phyloP scores from a whole-genome alignment of 2,113 vertebrate genomes.

The Columba livia region DNA sequence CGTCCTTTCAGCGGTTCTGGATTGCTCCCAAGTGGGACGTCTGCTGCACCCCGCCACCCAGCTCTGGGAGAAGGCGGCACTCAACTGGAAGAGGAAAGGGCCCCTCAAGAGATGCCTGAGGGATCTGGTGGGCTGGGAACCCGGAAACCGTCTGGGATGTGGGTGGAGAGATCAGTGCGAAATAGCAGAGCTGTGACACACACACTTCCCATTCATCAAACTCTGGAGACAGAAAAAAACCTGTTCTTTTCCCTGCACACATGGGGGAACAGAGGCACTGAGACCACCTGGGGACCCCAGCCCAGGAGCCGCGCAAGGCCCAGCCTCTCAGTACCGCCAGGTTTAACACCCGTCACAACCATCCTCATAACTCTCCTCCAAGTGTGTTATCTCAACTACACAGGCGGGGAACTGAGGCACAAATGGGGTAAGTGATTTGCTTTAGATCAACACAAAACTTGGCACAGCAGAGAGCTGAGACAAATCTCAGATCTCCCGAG shows the following conservation, averaged over 20 bases:
- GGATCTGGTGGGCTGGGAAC: conserved; percentile 75
- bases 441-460: conserved; percentile 41
- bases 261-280: conserved; percentile 58
- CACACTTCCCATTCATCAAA: conserved; percentile 73
- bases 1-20: conserved; percentile 32
- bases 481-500: conserved; percentile 33
- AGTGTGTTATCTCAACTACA: not conserved
- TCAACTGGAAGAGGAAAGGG: conserved; percentile 68
- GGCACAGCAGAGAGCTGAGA: not conserved
- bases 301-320: not conserved
- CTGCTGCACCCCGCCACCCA: conserved; percentile 50
- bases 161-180: conserved; percentile 64
- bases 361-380: not conserved
- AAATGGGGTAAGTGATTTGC: conserved; percentile 4
- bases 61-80: conserved; percentile 66
- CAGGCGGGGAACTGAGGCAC: not conserved
- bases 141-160: conserved; percentile 79
- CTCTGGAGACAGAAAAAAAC: conserved; percentile 16
- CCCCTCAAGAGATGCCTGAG: conserved; percentile 73
- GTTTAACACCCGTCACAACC: not conserved
- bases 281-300: conserved; percentile 11
- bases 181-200: conserved; percentile 73
- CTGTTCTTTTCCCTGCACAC: conserved; percentile 31
- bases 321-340: not conserved
- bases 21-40: conserved; percentile 57